Percentiles rank a stretch among this genome's conserved stretches.
phyloP scores from a whole-genome alignment of 1,140 invertebrate genomes.

The Metaphire vulgaris region DNA sequence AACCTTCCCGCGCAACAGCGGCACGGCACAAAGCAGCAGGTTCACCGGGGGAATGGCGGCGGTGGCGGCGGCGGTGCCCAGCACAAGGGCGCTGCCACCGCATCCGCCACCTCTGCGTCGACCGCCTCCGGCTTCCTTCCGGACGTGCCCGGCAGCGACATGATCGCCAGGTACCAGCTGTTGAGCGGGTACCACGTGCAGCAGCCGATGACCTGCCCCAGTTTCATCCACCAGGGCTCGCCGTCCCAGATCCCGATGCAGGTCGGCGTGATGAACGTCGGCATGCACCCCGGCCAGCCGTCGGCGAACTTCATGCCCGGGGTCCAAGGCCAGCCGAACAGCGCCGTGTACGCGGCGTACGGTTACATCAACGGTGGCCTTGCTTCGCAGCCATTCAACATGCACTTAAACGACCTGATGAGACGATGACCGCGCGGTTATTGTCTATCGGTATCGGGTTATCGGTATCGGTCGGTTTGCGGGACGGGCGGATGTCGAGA shows the following conservation, averaged over 20 bases:
- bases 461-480: no score
- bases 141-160: neutral
- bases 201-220: neutral
- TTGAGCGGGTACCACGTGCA: neutral
- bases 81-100: neutral
- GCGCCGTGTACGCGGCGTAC: constrained; percentile 66
- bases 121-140: neutral
- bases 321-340: constrained; percentile 57
- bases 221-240: neutral
- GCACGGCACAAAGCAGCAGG: neutral
- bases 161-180: neutral
- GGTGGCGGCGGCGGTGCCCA: neutral
- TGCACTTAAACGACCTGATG: constrained; percentile 55
- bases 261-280: neutral
- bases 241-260: neutral
- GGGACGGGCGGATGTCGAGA: no score
- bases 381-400: constrained; percentile 62
- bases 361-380: constrained; percentile 67
- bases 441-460: no score
- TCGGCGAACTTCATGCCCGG: neutral
- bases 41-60: neutral
- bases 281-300: neutral
- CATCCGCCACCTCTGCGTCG: neutral
- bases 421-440: constrained; percentile 1
- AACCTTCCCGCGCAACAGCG: neutral